phyloP scores from a whole-genome alignment of 2,888 invertebrate genomes.

The Adelognathus sp. region DNA sequence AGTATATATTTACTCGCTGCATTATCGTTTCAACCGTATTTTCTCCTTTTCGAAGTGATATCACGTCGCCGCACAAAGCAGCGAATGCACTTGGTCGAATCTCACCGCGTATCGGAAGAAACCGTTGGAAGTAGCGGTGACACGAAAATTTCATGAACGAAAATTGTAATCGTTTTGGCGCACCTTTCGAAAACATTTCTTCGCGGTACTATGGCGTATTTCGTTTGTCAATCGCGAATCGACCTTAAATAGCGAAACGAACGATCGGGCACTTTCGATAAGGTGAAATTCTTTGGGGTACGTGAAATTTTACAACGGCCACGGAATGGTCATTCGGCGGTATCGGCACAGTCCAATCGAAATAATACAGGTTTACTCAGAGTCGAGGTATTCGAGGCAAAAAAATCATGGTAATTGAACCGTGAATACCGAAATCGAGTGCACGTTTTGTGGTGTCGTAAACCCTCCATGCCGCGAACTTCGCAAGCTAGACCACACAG shows the following conservation, averaged over 20 bases:
- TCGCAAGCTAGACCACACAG: no score
- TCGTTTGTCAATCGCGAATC: not conserved
- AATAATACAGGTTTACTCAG: no score
- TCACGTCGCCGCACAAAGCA: not conserved
- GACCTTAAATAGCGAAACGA: not conserved
- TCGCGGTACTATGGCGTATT: not conserved
- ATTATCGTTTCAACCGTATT: not conserved
- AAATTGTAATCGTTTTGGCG: not conserved
- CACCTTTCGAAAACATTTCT: conserved; percentile 15
- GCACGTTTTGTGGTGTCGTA: no score
- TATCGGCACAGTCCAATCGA: not conserved
- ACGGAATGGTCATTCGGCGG: conserved; percentile 3
- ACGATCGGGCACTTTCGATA: conserved; percentile 11
- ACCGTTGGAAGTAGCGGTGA: not conserved
- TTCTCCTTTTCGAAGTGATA: not conserved
- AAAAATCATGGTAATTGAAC: no score
- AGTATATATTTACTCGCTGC: no score
- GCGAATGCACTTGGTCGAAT: not conserved
- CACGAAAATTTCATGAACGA: not conserved
- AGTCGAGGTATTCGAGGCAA: no score
- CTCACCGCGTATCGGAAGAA: not conserved
- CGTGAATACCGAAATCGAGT: no score
- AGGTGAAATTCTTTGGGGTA: conserved; percentile 19
- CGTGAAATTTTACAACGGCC: conserved; percentile 9
- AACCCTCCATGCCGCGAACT: no score